Percentiles rank a stretch among this genome's conserved stretches.
phyloP scores from a whole-genome alignment of 1,140 invertebrate species.

The Drosophila miranda region DNA sequence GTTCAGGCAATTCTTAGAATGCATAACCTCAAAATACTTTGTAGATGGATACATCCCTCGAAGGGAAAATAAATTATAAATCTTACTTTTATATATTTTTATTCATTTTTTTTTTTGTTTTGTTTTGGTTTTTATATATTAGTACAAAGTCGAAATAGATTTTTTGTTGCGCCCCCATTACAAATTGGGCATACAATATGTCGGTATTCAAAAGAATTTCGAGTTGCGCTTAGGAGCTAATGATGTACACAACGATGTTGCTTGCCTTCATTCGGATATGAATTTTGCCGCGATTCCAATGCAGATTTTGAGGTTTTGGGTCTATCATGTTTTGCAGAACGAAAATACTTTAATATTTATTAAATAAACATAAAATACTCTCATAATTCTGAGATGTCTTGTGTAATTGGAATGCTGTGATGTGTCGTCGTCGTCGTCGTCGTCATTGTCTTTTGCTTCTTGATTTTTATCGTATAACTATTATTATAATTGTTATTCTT shows the following conservation, averaged over 20 bases:
- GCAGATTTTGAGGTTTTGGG: constrained; percentile 18
- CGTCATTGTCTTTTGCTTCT: constrained; percentile 15
- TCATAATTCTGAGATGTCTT: constrained; percentile 19
- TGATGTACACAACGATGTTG: constrained; percentile 54
- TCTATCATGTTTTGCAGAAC: constrained; percentile 32
- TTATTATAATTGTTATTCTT: too few relatives aligned
- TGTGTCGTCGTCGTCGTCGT: constrained; percentile 24
- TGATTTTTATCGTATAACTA: too few relatives aligned
- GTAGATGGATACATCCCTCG: not conserved
- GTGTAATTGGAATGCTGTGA: constrained; percentile 42
- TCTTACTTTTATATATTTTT: constrained; percentile 57
- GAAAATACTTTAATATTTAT: constrained; percentile 76
- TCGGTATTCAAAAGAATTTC: constrained; percentile 60
- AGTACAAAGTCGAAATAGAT: constrained; percentile 65
- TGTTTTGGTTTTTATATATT: constrained; percentile 43
- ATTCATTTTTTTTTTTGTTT: constrained; percentile 41
- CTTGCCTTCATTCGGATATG: constrained; percentile 25
- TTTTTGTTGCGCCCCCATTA: constrained; percentile 59
- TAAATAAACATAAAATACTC: constrained; percentile 76
- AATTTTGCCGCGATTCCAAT: constrained; percentile 37
- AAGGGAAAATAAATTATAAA: not conserved
- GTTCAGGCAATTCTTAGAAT: not conserved
- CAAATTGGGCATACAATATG: constrained; percentile 50
- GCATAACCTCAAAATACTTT: not conserved
- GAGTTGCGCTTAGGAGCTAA: constrained; percentile 57